Percentiles rank a stretch among this genome's conserved stretches.
Evolutionary conservation across 2,888 invertebrate species (phyloP).

Genomic region (Caenorhabditis plicata): DNA sequence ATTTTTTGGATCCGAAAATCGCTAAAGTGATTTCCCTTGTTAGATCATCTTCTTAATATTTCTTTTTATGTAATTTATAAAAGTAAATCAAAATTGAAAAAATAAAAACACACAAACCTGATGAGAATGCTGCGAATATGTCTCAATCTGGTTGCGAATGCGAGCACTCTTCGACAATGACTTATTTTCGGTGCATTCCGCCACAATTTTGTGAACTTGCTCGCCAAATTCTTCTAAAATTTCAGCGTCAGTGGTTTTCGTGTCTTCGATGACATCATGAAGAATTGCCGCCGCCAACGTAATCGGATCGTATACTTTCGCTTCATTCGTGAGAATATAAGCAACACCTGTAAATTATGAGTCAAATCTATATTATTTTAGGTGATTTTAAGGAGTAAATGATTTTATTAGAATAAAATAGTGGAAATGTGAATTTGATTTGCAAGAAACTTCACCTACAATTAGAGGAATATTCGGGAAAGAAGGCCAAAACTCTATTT

Average conservation of each 20-base stretch:
- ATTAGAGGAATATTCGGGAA: no score
- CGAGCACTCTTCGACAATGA: constrained; percentile 72
- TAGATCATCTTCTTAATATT: no score
- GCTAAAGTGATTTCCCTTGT: no score
- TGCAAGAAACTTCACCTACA: no score
- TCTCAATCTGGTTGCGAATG: constrained; percentile 67
- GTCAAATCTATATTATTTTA: no score
- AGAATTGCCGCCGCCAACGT: constrained; percentile 76
- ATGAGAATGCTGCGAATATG: constrained; percentile 46
- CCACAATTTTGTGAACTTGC: constrained; percentile 46
- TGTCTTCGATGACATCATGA: constrained; percentile 84
- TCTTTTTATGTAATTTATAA: no score
- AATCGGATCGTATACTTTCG: constrained; percentile 54
- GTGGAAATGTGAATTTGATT: no score
- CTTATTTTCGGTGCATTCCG: constrained; percentile 74
- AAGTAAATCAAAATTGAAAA: no score
- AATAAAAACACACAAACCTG: constrained; percentile 42
- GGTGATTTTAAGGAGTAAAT: no score
- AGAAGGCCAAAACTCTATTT: no score
- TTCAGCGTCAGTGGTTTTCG: constrained; percentile 72
- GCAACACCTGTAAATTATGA: constrained; percentile 67
- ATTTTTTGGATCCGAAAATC: no score
- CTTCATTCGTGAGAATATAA: constrained; percentile 66
- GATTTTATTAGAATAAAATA: no score
- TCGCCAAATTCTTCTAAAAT: constrained; percentile 70